Evolutionary conservation across 2,797 vertebrate genomes (phyloP).

Genomic region (Artibeus jamaicensis): DNA sequence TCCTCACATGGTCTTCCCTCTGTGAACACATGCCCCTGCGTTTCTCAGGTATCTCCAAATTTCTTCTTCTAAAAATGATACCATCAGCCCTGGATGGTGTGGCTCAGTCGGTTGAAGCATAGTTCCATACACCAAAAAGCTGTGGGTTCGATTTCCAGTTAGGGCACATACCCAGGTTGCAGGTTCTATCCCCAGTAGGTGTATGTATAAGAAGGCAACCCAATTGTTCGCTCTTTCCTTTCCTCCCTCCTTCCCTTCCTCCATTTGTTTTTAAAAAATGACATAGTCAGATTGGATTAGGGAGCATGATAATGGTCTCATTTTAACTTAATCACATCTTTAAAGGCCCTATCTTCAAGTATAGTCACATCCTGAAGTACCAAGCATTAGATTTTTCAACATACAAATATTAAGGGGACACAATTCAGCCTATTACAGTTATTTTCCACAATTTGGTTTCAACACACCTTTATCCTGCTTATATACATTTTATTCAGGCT

Average conservation of each 20-base stretch:
- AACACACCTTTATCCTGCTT: too few species aligned
- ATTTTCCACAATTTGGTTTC: background rate
- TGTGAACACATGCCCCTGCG: rapidly evolving
- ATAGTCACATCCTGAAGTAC: background rate
- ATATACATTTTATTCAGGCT: background rate
- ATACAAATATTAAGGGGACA: rapidly evolving
- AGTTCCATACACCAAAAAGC: background rate
- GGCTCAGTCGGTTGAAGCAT: background rate
- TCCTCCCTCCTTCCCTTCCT: background rate
- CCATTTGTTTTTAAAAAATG: background rate
- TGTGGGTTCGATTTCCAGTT: background rate
- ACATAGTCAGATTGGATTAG: background rate
- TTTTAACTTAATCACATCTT: background rate
- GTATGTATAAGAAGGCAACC: background rate
- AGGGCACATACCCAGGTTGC: background rate
- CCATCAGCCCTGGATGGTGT: background rate
- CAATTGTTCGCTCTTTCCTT: background rate
- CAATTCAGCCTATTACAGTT: background rate
- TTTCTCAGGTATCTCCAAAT: background rate
- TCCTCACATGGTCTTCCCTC: rapidly evolving
- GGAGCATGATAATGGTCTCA: background rate
- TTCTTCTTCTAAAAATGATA: background rate
- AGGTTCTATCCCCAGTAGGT: background rate
- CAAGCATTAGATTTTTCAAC: background rate
- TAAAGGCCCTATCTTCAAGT: background rate